Evolutionary conservation across 2,113 vertebrate genomes (phyloP), one percentile per base, ranked within the genome.

Genomic region (Pterophyllum scalare): DNA sequence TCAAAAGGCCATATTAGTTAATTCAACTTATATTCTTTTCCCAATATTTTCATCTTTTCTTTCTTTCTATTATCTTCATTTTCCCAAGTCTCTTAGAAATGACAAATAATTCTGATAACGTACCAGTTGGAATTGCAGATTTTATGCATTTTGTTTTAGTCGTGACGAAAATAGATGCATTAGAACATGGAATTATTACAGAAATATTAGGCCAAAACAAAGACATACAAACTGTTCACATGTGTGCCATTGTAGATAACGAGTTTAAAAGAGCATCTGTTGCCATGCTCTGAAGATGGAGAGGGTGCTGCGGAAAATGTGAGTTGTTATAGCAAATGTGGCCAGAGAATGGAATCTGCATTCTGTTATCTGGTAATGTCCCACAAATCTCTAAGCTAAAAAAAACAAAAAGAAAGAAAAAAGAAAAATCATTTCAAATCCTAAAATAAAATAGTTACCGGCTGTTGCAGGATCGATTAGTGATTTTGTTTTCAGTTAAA

Each of bases 221-320:
- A 81, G 46, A 87, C 43, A 28, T 59, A 88, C 90, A 88, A 77
- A 87, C 82, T 77, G 59, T 83, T 90, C 84, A 82, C 52, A 72
- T 74, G 57, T 80, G 82, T n/a, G 46, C 49, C 9, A 83, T 83
- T 95, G 75, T 84, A 91, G 93, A 83, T 89, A 95, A 90, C 65
- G 57, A 88, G 77, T 87, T 92, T 87, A 92, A 89, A 94, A 93
- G 92, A 93, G 57, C 83, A 84, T 95, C 78, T 74, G 12, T 67
- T 91, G 93, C 91, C 38, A 80, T 82, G 83, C 59, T 85, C 82
- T 82, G 90, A 95, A 91, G 85, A 91, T 91, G 91, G 92, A 87
- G 90, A 82, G 81, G 78, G 54, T 70, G 43, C 90, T 75, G 89
- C 94, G 92, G 79, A 94, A 67, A 87, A 93, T 86, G 84, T 87